Percentiles rank a stretch among this genome's conserved stretches.
Evolutionary conservation across 1,140 invertebrate genomes (phyloP).

Genomic region (Lasioglossum albipes): DNA sequence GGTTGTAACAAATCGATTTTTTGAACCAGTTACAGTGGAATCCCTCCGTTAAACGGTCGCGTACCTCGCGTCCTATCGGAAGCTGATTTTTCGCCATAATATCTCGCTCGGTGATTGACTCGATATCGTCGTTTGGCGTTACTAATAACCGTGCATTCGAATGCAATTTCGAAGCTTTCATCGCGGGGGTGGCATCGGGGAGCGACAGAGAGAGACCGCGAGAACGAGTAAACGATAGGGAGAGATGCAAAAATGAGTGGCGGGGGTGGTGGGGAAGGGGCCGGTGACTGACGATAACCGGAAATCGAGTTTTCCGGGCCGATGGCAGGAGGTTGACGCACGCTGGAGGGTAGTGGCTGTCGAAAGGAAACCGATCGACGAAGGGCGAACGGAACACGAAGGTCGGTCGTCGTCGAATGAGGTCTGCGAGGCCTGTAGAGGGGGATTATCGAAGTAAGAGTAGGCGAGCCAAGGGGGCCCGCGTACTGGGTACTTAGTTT

Average conservation of each 20-base stretch:
- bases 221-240: neutral
- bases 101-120: constrained; percentile 27
- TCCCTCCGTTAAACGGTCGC: too few species aligned
- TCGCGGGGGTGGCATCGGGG: neutral
- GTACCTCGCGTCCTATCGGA: neutral
- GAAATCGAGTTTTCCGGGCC: constrained; percentile 64
- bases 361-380: constrained; percentile 45
- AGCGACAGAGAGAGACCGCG: too few species aligned
- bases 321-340: constrained; percentile 25
- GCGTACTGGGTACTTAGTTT: neutral
- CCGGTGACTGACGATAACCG: constrained; percentile 62
- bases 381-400: neutral
- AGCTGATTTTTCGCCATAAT: constrained; percentile 32
- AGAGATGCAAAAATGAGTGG: neutral
- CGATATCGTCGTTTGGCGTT: constrained; percentile 34
- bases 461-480: too few species aligned
- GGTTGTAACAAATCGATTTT: too few species aligned
- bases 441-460: too few species aligned
- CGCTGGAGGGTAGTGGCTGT: constrained; percentile 4
- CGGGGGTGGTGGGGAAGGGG: neutral
- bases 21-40: too few species aligned
- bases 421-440: too few species aligned
- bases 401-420: constrained; percentile 2
- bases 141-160: constrained; percentile 55
- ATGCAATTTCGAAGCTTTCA: constrained; percentile 65